Conservation (phyloP, 2,797 vertebrate genomes). For the Clamator glandarius region DNA sequence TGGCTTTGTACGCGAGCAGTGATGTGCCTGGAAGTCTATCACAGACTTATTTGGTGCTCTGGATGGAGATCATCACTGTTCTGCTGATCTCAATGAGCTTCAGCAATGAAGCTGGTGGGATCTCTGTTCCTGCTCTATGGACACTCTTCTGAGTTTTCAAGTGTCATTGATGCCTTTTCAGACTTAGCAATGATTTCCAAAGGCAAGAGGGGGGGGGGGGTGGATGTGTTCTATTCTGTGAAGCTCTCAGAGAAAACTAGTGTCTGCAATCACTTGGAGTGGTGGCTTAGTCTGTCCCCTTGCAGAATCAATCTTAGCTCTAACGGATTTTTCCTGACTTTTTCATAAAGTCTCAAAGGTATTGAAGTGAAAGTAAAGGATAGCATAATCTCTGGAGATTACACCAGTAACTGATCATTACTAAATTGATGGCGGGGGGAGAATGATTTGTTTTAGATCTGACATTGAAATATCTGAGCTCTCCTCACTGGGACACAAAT, state of each 20-base stretch:
- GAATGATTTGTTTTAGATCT: not conserved
- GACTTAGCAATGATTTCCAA: not conserved
- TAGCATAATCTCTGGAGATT: not conserved
- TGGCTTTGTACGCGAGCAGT: not conserved
- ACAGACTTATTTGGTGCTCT: not conserved
- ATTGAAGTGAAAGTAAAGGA: not conserved
- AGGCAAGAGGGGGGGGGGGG: not conserved
- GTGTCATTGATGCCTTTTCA: not conserved
- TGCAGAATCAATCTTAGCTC: not conserved
- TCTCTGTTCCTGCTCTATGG: not conserved
- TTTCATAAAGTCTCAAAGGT: not conserved
- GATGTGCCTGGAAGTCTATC: not conserved
- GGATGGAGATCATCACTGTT: not conserved
- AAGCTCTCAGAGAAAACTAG: not conserved
- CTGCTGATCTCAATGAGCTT: not conserved
- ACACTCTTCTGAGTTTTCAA: not conserved
- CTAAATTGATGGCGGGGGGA: not conserved
- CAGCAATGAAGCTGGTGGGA: not conserved
- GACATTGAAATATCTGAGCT: fast-evolving
- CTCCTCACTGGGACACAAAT: not conserved
- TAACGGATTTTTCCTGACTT: not conserved
- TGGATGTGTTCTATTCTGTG: not conserved
- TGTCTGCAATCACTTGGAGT: not conserved
- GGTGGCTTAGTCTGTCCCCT: not conserved
- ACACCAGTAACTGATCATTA: not conserved